Evolutionary conservation across 2,888 invertebrate genomes (phyloP).

Genomic region (Dorcus parallelipipedus): DNA sequence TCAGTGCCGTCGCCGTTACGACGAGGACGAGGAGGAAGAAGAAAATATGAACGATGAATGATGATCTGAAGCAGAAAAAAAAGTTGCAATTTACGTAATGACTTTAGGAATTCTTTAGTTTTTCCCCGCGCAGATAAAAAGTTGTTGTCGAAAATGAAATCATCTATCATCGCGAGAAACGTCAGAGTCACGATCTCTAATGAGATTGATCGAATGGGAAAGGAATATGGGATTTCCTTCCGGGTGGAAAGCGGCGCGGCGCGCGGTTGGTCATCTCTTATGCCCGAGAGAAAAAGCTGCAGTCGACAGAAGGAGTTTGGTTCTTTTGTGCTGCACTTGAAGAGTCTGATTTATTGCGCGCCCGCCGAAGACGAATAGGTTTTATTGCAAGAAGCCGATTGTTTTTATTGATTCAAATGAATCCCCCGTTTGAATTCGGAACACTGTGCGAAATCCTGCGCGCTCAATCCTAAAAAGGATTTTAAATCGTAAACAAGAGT

Average conservation of each 20-base stretch:
- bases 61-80: not conserved
- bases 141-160: too few species aligned
- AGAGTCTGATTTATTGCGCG: slow-evolving; percentile 26
- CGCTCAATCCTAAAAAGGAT: too few species aligned
- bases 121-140: too few species aligned
- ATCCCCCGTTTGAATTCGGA: not conserved
- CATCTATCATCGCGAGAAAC: too few species aligned
- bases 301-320: slow-evolving; percentile 20
- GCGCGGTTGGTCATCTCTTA: too few species aligned
- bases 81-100: not conserved
- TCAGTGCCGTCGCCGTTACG: slow-evolving; percentile 9
- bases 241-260: too few species aligned
- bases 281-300: slow-evolving; percentile 8
- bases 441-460: too few species aligned
- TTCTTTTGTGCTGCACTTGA: slow-evolving; percentile 24
- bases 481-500: too few species aligned
- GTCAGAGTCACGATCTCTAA: too few species aligned
- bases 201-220: too few species aligned
- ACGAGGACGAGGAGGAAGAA: not conserved
- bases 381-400: slow-evolving; percentile 21
- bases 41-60: not conserved
- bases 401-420: slow-evolving; percentile 20
- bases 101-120: not conserved
- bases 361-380: slow-evolving; percentile 22
- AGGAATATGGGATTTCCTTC: too few species aligned